phyloP scores from a whole-genome alignment of 2,113 vertebrate species.

The Rhea pennata region DNA sequence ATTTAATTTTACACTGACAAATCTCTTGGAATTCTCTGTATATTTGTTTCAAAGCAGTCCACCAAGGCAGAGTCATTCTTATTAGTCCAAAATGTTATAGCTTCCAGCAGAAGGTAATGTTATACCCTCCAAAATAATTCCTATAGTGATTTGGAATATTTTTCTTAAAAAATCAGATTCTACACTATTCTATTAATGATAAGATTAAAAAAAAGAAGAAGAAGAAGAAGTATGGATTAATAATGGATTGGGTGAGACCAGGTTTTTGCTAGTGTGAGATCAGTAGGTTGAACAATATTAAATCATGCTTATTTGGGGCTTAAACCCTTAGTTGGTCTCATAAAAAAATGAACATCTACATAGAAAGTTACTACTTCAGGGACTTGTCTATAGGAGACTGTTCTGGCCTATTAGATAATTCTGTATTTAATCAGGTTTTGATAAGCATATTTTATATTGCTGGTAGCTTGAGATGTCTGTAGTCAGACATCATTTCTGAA shows the following conservation, averaged over 20 bases:
- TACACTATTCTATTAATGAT: background rate
- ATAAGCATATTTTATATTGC: background rate
- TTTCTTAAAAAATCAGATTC: background rate
- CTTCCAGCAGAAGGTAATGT: background rate
- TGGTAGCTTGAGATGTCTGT: background rate
- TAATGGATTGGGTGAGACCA: background rate
- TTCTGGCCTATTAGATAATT: background rate
- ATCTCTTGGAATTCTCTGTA: constrained; percentile 11
- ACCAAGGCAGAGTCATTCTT: background rate
- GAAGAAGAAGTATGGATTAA: background rate
- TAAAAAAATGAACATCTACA: background rate
- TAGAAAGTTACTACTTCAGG: background rate
- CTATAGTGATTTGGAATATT: background rate
- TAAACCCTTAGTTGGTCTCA: background rate
- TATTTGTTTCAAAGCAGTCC: background rate
- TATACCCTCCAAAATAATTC: background rate
- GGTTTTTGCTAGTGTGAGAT: background rate
- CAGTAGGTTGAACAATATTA: background rate
- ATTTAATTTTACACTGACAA: constrained; percentile 12
- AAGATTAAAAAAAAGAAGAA: background rate
- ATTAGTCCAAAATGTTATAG: background rate
- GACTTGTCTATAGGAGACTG: background rate
- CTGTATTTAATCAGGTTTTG: background rate
- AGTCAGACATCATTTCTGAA: background rate
- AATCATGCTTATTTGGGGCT: background rate